Evolutionary conservation across 2,888 invertebrate species (phyloP).

Genomic region (Deladenus siricidicola): DNA sequence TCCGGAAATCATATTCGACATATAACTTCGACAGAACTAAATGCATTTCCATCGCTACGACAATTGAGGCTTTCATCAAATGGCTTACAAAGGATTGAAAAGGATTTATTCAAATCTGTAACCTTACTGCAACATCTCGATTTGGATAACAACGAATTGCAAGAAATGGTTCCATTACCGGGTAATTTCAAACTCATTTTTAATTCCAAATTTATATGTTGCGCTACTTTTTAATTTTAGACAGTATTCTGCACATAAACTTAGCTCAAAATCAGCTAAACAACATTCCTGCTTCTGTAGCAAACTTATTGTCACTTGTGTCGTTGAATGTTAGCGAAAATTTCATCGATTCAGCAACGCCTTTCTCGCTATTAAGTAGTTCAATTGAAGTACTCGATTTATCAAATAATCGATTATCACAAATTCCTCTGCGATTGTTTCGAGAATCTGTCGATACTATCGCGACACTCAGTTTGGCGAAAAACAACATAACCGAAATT

Average conservation of each 20-base stretch:
- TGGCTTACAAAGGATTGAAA: slow-evolving; percentile 3
- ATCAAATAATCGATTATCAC: slow-evolving; percentile 15
- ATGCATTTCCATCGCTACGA: slow-evolving; percentile 4
- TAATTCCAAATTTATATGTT: too few species aligned
- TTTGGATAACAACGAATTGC: slow-evolving; percentile 1
- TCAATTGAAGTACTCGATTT: slow-evolving; percentile 24
- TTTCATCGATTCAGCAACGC: slow-evolving; percentile 26
- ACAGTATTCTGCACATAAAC: slow-evolving; percentile 39
- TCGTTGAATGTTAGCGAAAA: slow-evolving; percentile 42
- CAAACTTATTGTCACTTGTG: slow-evolving; percentile 31
- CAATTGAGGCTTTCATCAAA: slow-evolving; percentile 1
- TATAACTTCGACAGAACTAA: slow-evolving; percentile 11
- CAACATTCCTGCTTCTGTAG: slow-evolving; percentile 34
- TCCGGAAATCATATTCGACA: slow-evolving; percentile 35
- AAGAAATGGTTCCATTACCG: slow-evolving; percentile 7
- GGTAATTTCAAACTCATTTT: slow-evolving; percentile 35
- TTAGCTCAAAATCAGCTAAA: slow-evolving; percentile 36
- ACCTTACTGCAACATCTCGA: not conserved
- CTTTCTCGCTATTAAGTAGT: slow-evolving; percentile 20
- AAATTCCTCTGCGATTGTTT: slow-evolving; percentile 23
- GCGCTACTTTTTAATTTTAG: slow-evolving; percentile 14
- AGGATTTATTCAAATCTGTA: not conserved
- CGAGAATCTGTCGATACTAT: slow-evolving; percentile 28
- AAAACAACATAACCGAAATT: slow-evolving; percentile 31
- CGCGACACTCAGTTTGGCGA: slow-evolving; percentile 35